Base-by-base conservation (phyloP, 2,888 invertebrate genomes). In the Pandemis cinnamomeana region DNA sequence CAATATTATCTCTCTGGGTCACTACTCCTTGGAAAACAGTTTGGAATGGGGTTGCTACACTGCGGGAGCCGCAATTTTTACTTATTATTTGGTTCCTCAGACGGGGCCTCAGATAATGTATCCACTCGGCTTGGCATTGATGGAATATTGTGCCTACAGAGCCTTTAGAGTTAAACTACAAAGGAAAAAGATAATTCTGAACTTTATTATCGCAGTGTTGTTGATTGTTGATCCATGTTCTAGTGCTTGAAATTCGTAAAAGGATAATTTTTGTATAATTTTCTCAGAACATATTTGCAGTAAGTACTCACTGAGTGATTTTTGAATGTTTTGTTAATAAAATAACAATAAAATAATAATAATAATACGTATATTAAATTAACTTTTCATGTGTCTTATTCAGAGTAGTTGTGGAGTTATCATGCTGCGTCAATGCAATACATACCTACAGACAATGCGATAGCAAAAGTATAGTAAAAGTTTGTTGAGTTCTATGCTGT, bases 31-130 rank as follows among this genome's bases (percentile, higher is more conserved):
- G 61, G 74, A 74, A 46, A 60, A 67, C 11, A 11, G 55, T 11
- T 44, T 66, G 13, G 74, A 74, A 46, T 74, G 74, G 74, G 74
- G 74, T 20, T 74, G 67, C 36, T 74, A 71, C n/a, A 74, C 74
- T 7, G 74, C 71, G 2, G 74, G 66, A 8, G 70, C 74, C 10
- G 74, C 74, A 7, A 70, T 74, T n/a, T 71, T 74, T 15, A 55
- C 74, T 7, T 74, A 74, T 55, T 74, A 67, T 71, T 27, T 74
- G 15, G 60, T 60, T 4, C 74, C 74, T 10, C 70, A 74, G n/a
- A 46, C 61, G 7, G 71, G 67, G 1, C 61, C 71, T 20, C 61
- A 71, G 36, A 74, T 74, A 5, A 71, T 74, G 3, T 74, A 74
- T 10, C 74, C 74, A 1, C 61, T 74, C 11, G 70, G 70, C 0